These are phyloP conservation scores for Villa cingulata DNA, from an alignment of 2,888 invertebrate genomes.

Conservation along the genomic window DNA sequence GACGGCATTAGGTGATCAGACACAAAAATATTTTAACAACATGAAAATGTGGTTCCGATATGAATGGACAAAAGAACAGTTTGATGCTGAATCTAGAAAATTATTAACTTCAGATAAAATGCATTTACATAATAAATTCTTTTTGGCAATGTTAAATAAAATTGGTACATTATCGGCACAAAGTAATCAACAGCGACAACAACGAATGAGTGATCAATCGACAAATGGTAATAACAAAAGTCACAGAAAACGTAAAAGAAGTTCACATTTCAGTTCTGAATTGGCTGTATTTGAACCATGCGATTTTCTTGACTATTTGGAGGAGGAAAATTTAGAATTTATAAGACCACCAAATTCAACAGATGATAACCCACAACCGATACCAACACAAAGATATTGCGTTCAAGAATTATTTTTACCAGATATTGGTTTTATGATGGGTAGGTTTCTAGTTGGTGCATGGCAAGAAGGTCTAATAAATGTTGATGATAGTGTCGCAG, in stretches of 20 bases:
- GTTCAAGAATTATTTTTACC: conserved; percentile 68
- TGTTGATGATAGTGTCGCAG: conserved; percentile 69
- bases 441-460: conserved; percentile 69
- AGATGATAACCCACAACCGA: conserved; percentile 19
- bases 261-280: conserved; percentile 39
- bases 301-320: conserved; percentile 46
- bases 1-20: conserved; percentile 49
- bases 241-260: conserved; percentile 40
- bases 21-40: conserved; percentile 53
- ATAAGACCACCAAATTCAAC: conserved; percentile 21
- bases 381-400: conserved; percentile 41
- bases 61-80: conserved; percentile 68
- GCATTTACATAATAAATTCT: conserved; percentile 71
- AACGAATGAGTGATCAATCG: conserved; percentile 18
- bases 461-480: conserved; percentile 83
- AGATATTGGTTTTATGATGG: conserved; percentile 68
- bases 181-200: conserved; percentile 12
- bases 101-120: conserved; percentile 59
- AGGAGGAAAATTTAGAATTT: conserved; percentile 35
- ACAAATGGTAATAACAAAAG: conserved; percentile 11
- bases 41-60: conserved; percentile 64
- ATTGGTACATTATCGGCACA: conserved; percentile 37
- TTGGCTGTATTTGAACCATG: conserved; percentile 47
- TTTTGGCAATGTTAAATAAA: conserved; percentile 65
- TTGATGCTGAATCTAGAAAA: conserved; percentile 64